These are phyloP conservation scores for Tetranychus piercei DNA, from an alignment of 2,888 invertebrate species.

Conservation along the genomic window DNA sequence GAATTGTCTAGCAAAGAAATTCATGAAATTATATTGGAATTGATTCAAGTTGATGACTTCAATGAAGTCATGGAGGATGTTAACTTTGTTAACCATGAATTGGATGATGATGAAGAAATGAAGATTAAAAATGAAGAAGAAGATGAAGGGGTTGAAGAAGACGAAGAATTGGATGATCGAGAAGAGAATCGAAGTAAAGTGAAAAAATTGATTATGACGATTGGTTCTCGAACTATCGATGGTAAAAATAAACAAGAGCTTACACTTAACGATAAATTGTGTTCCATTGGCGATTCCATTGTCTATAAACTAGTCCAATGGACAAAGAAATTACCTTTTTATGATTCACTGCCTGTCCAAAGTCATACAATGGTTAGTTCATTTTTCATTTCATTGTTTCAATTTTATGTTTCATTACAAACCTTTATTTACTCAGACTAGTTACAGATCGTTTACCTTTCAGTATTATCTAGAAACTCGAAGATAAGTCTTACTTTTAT, in stretches of 20 bases:
- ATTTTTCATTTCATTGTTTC: neutral
- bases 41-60: conserved; percentile 11
- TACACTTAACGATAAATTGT: conserved; percentile 31
- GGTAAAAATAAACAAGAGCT: neutral
- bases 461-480: neutral
- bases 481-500: no score
- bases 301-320: conserved; percentile 95
- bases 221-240: neutral
- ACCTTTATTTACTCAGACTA: neutral
- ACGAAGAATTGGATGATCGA: conserved; percentile 8
- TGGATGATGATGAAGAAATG: conserved; percentile 3
- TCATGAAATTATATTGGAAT: conserved; percentile 5
- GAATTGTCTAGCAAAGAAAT: conserved; percentile 2
- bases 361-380: conserved; percentile 32
- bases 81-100: conserved; percentile 1
- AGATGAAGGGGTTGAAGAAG: conserved; percentile 11
- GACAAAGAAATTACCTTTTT: conserved; percentile 95
- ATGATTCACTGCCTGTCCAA: conserved; percentile 83
- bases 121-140: conserved; percentile 8
- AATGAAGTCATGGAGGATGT: conserved; percentile 2
- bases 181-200: conserved; percentile 8
- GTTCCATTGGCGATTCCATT: conserved; percentile 90
- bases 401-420: neutral
- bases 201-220: conserved; percentile 4
- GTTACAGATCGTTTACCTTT: neutral